Conservation (phyloP, 2,888 invertebrate genomes). For the Meghimatium bilineatum region DNA sequence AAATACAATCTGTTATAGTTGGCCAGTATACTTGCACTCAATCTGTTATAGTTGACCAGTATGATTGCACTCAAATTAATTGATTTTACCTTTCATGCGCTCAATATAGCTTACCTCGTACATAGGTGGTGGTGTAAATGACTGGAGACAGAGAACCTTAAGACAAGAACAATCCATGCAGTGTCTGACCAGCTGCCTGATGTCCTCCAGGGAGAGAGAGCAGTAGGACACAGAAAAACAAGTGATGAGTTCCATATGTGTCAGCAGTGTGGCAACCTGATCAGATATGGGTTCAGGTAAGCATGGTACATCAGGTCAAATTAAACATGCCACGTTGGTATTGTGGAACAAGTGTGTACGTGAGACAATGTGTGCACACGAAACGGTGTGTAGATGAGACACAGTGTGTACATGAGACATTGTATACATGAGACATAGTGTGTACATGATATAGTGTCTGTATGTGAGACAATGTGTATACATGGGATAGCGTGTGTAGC, state of each 20-base stretch:
- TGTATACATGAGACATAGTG: neutral
- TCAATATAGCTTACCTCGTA: constrained; percentile 58
- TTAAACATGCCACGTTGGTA: neutral
- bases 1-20: no score
- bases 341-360: neutral
- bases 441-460: neutral
- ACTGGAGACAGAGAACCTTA: constrained; percentile 66
- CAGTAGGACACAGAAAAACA: constrained; percentile 55
- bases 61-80: no score
- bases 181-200: constrained; percentile 58
- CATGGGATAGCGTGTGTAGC: neutral
- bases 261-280: constrained; percentile 53
- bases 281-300: constrained; percentile 28
- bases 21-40: no score
- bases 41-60: no score
- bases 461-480: neutral
- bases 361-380: neutral
- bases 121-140: constrained; percentile 64
- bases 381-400: neutral
- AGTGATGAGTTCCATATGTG: constrained; percentile 51
- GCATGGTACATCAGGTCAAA: neutral
- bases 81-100: no score
- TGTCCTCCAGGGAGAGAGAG: constrained; percentile 56
- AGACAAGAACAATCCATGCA: constrained; percentile 58
- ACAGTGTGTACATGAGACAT: neutral